Evolutionary conservation across 2,113 vertebrate genomes (phyloP).

Genomic region (Herpetotheres cachinnans): DNA sequence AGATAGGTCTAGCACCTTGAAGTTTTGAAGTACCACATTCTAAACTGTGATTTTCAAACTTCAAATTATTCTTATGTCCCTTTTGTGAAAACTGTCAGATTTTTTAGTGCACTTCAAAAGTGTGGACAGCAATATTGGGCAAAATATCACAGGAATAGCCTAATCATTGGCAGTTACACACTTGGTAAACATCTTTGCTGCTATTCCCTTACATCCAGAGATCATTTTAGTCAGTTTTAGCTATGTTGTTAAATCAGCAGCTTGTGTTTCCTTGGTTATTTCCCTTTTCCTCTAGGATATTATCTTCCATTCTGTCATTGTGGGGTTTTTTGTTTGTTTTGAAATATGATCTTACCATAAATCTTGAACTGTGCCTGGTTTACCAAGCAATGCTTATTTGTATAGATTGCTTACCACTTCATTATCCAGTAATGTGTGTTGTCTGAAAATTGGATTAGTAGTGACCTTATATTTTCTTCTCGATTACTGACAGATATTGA

Average conservation of each 20-base stretch:
- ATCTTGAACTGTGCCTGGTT: not conserved
- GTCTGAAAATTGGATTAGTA: conserved; percentile 44
- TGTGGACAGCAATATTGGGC: not conserved
- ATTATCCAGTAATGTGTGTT: conserved; percentile 41
- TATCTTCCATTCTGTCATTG: not conserved
- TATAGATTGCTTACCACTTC: conserved; percentile 43
- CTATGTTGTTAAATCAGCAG: not conserved
- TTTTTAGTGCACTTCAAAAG: not conserved
- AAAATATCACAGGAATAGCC: not conserved
- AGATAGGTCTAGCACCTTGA: not conserved
- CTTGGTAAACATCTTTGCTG: not conserved
- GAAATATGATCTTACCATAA: conserved; percentile 1
- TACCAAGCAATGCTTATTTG: not conserved
- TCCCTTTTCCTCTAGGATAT: not conserved
- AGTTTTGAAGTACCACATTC: not conserved
- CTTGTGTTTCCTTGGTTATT: not conserved
- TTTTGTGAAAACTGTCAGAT: not conserved
- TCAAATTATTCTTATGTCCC: not conserved
- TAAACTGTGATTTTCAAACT: not conserved
- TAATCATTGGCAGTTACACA: not conserved
- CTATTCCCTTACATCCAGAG: not conserved
- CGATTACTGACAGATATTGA: conserved; percentile 37
- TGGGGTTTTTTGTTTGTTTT: not conserved
- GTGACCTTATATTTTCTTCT: conserved; percentile 42
- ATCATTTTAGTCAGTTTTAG: not conserved